Conservation (phyloP, 2,888 invertebrate genomes). For the Pomacea canaliculata region DNA sequence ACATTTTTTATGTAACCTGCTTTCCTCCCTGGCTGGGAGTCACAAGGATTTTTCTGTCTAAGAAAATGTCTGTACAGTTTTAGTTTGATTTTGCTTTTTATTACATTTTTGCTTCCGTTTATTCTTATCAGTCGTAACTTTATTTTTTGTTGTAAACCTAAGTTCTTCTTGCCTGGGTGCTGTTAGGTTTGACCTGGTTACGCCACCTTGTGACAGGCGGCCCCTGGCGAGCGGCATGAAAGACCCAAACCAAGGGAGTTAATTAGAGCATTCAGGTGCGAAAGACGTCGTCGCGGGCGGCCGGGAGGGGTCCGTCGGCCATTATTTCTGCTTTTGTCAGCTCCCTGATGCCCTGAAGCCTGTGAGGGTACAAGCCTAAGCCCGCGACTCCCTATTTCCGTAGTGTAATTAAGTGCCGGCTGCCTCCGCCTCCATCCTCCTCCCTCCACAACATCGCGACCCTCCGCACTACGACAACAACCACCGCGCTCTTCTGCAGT, state of each 20-base stretch:
- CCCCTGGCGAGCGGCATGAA: slow-evolving; percentile 12
- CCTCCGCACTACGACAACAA: too few relatives aligned
- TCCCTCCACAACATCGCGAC: too few relatives aligned
- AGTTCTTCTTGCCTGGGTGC: too few relatives aligned
- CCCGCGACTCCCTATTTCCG: slow-evolving; percentile 26
- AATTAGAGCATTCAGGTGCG: slow-evolving; percentile 36
- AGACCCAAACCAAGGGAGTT: slow-evolving; percentile 28
- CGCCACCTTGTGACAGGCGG: slow-evolving; percentile 6
- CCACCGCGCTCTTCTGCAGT: too few relatives aligned
- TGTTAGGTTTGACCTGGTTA: slow-evolving; percentile 2
- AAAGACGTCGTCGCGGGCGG: slow-evolving; percentile 22
- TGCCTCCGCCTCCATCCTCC: background rate
- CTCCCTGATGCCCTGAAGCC: slow-evolving; percentile 9
- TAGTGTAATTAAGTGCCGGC: slow-evolving; percentile 22
- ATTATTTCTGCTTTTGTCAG: slow-evolving; percentile 25
- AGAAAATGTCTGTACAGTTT: too few relatives aligned
- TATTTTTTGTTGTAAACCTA: too few relatives aligned
- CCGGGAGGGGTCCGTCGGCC: slow-evolving; percentile 15
- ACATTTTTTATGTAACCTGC: too few relatives aligned
- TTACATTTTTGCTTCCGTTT: too few relatives aligned
- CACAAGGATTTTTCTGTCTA: too few relatives aligned
- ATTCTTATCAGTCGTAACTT: too few relatives aligned
- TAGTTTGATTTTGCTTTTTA: too few relatives aligned
- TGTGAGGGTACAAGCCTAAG: slow-evolving; percentile 7
- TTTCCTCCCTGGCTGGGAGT: too few relatives aligned